phyloP scores from a whole-genome alignment of 1,140 invertebrate species.

The Cydia fagiglandana region DNA sequence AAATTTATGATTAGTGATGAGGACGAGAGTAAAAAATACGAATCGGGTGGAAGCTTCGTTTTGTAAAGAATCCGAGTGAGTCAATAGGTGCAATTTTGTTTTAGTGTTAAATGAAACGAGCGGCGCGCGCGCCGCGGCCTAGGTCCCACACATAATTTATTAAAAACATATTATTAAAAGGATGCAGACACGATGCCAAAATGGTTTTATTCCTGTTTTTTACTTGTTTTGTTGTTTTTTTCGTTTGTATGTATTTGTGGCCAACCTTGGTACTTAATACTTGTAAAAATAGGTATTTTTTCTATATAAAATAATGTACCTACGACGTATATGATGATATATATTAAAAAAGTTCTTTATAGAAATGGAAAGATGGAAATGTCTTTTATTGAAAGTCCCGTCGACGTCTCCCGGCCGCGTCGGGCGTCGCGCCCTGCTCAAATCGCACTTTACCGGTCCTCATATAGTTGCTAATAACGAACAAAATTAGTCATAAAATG shows the following conservation, averaged over 20 bases:
- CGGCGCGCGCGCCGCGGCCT: conserved; percentile 37
- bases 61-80: conserved; percentile 70
- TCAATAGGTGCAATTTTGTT: conserved; percentile 75
- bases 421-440: neutral
- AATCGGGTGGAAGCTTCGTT: conserved; percentile 70
- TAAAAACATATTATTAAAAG: conserved; percentile 61
- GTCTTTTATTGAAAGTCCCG: conserved; percentile 58
- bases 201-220: conserved; percentile 78
- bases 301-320: conserved; percentile 77
- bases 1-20: conserved; percentile 71
- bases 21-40: conserved; percentile 65
- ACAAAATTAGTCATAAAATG: conserved; percentile 66
- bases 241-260: conserved; percentile 77
- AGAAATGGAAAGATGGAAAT: conserved; percentile 67
- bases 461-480: conserved; percentile 15
- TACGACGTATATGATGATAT: conserved; percentile 72
- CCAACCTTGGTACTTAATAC: conserved; percentile 77
- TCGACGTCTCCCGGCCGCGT: neutral
- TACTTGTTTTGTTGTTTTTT: conserved; percentile 77
- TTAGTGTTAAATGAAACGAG: conserved; percentile 56
- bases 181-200: conserved; percentile 76
- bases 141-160: conserved; percentile 69
- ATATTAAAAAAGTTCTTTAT: conserved; percentile 75
- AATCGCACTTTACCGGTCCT: neutral
- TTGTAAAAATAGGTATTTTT: conserved; percentile 77